These are phyloP conservation scores for Artibeus jamaicensis DNA, from an alignment of 2,797 vertebrate genomes.

Conservation along the genomic window DNA sequence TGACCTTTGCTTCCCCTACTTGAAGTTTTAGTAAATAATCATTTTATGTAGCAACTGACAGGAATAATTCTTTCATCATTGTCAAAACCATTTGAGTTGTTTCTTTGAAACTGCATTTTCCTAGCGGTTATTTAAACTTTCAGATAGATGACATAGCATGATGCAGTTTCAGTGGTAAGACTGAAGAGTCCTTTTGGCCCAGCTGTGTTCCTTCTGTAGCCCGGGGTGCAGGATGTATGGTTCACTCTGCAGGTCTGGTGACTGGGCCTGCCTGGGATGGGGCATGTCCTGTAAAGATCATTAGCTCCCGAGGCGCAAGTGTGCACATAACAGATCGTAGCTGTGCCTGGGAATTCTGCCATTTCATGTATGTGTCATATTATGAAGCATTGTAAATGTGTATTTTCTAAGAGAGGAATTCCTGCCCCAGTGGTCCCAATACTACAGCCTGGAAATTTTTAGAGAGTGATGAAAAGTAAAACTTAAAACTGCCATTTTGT, in stretches of 20 bases:
- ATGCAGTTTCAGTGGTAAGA: not conserved
- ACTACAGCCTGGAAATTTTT: not conserved
- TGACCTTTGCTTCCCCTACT: not conserved
- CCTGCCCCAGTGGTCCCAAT: not conserved
- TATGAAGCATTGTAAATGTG: not conserved
- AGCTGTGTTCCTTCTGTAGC: not conserved
- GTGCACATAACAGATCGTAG: not conserved
- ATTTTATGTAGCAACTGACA: not conserved
- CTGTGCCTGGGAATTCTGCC: not conserved
- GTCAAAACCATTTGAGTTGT: not conserved
- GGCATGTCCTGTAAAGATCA: not conserved
- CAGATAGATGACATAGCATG: not conserved
- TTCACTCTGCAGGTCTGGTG: not conserved
- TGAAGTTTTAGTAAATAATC: conserved; percentile 32
- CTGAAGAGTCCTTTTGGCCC: not conserved
- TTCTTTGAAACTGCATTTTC: not conserved
- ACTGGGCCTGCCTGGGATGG: not conserved
- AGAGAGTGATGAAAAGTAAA: not conserved
- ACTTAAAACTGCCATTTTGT: not conserved
- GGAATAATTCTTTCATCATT: not conserved
- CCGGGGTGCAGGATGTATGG: not conserved
- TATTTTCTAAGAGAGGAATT: not conserved
- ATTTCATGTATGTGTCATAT: not conserved
- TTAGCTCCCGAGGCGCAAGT: not conserved
- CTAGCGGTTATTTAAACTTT: not conserved